These are phyloP conservation scores for Matsumurasca onukii DNA, from an alignment of 1,140 invertebrate species.

Conservation along the genomic window DNA sequence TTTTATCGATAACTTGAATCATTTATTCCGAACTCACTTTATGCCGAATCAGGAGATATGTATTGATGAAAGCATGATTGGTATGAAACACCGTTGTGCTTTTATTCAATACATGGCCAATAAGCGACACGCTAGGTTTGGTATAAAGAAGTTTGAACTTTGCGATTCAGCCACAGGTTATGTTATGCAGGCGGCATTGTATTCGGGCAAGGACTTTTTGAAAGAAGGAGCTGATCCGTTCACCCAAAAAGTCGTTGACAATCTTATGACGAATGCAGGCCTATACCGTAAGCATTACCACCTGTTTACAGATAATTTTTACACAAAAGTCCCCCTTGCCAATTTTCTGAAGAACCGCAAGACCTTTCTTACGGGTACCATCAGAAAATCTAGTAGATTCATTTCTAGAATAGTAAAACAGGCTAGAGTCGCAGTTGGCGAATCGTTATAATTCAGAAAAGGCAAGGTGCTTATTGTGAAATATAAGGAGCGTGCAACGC, in stretches of 20 bases:
- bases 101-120: constrained; percentile 6
- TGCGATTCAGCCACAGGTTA: constrained; percentile 1
- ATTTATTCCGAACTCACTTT: neutral
- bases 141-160: constrained; percentile 17
- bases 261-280: too few relatives aligned
- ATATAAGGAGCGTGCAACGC: neutral
- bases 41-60: constrained; percentile 8
- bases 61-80: constrained; percentile 27
- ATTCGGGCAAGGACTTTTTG: constrained; percentile 17
- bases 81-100: constrained; percentile 12
- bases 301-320: constrained; percentile 28
- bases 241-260: constrained; percentile 17
- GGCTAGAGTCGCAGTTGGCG: neutral
- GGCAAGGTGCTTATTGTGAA: neutral
- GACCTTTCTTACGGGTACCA: constrained; percentile 10
- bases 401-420: neutral
- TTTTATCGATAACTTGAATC: constrained; percentile 15
- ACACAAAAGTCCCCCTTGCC: constrained; percentile 18
- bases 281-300: too few relatives aligned
- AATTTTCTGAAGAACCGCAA: neutral
- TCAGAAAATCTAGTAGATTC: neutral
- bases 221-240: neutral
- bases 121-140: constrained; percentile 1
- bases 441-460: constrained; percentile 10
- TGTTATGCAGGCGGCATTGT: constrained; percentile 12